phyloP scores from a whole-genome alignment of 2,888 invertebrate species.

The Drosophila atripex region DNA sequence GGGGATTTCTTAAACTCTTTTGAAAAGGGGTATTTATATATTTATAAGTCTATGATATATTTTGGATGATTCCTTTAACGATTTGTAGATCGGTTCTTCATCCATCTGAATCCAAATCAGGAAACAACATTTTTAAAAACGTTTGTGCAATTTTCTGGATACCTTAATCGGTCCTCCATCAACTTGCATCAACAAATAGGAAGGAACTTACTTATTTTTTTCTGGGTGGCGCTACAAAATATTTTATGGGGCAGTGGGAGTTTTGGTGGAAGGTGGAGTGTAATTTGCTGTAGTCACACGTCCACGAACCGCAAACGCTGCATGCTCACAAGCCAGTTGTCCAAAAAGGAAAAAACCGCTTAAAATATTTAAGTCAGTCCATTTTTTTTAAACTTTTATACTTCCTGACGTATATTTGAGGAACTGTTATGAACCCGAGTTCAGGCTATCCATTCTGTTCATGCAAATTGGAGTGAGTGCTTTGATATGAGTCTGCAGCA shows the following conservation, averaged over 20 bases:
- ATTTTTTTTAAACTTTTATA: neutral
- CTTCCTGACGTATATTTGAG: slow-evolving; percentile 9
- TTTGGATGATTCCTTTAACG: too few relatives aligned
- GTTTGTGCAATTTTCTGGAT: too few relatives aligned
- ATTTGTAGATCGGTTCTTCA: too few relatives aligned
- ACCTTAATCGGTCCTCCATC: too few relatives aligned
- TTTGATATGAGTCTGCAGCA: slow-evolving; percentile 9
- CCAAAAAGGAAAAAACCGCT: neutral
- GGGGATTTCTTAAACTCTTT: neutral
- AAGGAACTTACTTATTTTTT: too few relatives aligned
- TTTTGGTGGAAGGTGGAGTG: slow-evolving; percentile 8
- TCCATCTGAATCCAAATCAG: too few relatives aligned
- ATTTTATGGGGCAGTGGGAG: slow-evolving; percentile 25
- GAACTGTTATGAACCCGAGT: slow-evolving; percentile 7
- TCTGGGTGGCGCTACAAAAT: neutral
- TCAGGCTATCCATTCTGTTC: neutral
- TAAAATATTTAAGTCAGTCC: neutral
- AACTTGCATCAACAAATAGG: too few relatives aligned
- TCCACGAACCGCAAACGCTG: neutral
- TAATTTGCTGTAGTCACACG: slow-evolving; percentile 1
- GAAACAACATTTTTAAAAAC: too few relatives aligned
- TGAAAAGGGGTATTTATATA: neutral
- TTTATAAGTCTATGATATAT: too few relatives aligned
- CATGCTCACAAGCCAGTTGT: too few relatives aligned
- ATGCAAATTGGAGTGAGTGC: slow-evolving; percentile 26